A percentile compares a stretch with the other conserved stretches of the same genome.
Conservation (phyloP, 2,113 vertebrate genomes). For the Hippocampus guttulatus region DNA sequence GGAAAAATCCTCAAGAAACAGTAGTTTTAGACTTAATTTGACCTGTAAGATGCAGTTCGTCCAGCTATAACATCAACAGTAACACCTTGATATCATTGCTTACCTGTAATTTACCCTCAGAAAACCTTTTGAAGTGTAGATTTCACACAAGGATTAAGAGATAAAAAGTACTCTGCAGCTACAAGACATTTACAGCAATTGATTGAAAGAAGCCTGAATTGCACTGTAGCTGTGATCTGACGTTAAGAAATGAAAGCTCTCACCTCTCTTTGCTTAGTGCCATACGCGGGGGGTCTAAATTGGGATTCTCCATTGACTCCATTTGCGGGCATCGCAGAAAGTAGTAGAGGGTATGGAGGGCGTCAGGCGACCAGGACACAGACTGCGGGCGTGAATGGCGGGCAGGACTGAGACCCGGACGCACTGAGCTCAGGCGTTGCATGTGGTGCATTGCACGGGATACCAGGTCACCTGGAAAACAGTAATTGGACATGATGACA, state of each 20-base stretch:
- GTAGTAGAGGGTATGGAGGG: constrained; percentile 98
- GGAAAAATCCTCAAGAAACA: constrained; percentile 19
- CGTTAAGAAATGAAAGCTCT: constrained; percentile 15
- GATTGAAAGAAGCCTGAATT: not conserved
- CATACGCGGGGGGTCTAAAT: constrained; percentile 96
- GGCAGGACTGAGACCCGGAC: constrained; percentile 83
- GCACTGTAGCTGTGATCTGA: not conserved
- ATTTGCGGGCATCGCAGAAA: constrained; percentile 97
- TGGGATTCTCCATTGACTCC: constrained; percentile 99
- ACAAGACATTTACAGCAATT: not conserved
- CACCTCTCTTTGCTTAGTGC: constrained; percentile 93
- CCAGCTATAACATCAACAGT: constrained; percentile 19
- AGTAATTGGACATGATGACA: not conserved
- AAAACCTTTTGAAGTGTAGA: constrained; percentile 20
- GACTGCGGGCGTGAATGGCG: constrained; percentile 83
- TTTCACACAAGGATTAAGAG: not conserved
- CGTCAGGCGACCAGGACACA: constrained; percentile 92
- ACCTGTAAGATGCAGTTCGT: constrained; percentile 15
- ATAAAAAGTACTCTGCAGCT: not conserved
- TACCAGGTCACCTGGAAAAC: constrained; percentile 86
- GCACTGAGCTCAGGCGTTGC: constrained; percentile 84
- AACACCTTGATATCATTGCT: constrained; percentile 41
- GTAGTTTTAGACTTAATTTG: constrained; percentile 23
- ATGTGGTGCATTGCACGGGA: constrained; percentile 98
- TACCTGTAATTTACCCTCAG: constrained; percentile 35